Evolutionary conservation across 2,888 invertebrate species (phyloP), one percentile per base, ranked within the genome.

Genomic region (Prosapia bicincta): DNA sequence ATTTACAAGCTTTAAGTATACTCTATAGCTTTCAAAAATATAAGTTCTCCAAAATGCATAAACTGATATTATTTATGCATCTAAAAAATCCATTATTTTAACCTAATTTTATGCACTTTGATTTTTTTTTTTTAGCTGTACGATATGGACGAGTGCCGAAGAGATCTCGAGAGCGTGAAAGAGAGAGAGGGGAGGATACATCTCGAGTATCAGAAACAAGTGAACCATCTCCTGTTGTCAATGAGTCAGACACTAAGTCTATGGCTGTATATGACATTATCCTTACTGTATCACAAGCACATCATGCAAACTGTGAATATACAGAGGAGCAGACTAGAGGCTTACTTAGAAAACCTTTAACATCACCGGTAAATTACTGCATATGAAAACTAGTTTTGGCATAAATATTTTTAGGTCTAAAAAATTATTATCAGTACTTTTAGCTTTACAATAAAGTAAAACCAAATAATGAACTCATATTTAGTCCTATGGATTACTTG

Each of bases 141-240:
- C 90, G 98, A 84, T 98, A 98, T 89, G 98, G 98, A 81, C 90
- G 98, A 80, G 97, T 97, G 82, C 98, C 98, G 79, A 98, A 98
- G 86, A 89, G 97, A 82, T 92, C 96, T 77, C 90, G 96, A 81
- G 97, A 96, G 85, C 89, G 92, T 80, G 91, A 89, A 83, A 86
- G 87, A 38, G 88, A 89, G 76, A 90, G 86, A 86, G 76, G 85
- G 86, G 32, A 85, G 85, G 78, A 85, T 86, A 68, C 73, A 66
- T 43, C 76, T 15, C 72, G 79, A 32, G 80, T 80, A 0, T 78
- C 79, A 13, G 76, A 83, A 79, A 72, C 82, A 79, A 73, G 79
- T 66, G 72, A 71, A 43, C 69, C 69, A 24, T 38, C 38, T 2
- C 38, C 38, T 38, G 38, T 38, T 6, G 38, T 38, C 13, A 38